These are phyloP conservation scores for Bombus sibiricus DNA, from an alignment of 1,140 invertebrate species.

Conservation along the genomic window DNA sequence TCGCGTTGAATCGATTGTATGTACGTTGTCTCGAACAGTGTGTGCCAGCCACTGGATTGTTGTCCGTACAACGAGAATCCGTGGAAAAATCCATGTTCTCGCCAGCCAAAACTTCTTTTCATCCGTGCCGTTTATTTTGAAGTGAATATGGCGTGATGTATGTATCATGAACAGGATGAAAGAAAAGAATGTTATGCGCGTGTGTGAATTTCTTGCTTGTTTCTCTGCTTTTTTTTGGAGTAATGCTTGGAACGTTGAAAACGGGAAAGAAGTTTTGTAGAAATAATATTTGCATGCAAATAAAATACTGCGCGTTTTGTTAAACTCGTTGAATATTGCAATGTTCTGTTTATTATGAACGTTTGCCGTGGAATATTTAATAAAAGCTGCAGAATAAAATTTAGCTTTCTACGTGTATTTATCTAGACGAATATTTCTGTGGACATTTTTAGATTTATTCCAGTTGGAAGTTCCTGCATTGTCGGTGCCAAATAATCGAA, in stretches of 20 bases:
- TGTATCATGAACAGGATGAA: background rate
- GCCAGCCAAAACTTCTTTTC: constrained; percentile 39
- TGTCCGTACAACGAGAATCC: constrained; percentile 11
- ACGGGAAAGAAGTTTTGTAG: background rate
- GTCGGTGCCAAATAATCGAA: background rate
- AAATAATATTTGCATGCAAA: background rate
- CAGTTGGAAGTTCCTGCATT: background rate
- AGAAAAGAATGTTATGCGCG: background rate
- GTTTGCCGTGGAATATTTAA: background rate
- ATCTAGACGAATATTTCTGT: background rate
- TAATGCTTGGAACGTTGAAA: background rate
- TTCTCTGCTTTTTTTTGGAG: no score
- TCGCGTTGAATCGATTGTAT: constrained; percentile 33
- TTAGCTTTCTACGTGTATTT: background rate
- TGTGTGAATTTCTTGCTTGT: background rate
- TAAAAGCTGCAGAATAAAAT: background rate
- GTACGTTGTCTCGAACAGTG: no score
- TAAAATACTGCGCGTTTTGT: background rate
- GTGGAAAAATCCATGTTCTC: constrained; percentile 16
- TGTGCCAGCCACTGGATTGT: constrained; percentile 32
- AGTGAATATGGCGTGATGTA: background rate
- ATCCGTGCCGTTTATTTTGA: constrained; percentile 36
- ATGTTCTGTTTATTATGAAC: background rate
- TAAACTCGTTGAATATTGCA: background rate
- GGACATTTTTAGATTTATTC: background rate